Evolutionary conservation across 1,140 invertebrate genomes (phyloP), one percentile per base, ranked within the genome.

Genomic region (Orchesella cincta): DNA sequence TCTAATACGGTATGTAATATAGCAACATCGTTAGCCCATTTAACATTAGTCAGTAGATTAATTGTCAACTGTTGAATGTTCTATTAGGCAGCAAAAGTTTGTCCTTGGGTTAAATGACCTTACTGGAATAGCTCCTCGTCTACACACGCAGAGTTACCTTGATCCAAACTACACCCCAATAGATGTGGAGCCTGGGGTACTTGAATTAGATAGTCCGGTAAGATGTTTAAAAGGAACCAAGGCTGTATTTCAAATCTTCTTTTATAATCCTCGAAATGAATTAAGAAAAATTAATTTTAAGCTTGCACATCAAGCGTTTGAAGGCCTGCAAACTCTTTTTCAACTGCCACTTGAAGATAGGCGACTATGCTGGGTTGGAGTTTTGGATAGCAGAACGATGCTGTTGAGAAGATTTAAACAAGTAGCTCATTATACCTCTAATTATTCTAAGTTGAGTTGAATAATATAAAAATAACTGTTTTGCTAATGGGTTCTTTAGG

Each of bases 321-420:
- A 29, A 31, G 23, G 62, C 29, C 8, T 67, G 62, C 2, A 33
- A 12, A 67, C 3, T 8, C 29, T 67, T 29, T 31, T 67, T 8
- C 3, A 29, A 1, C 1, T 67, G n/a, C 29, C 29, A 5, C 26
- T 12, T 8, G 31, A 67, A 12, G 62, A 67, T 29, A 29, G 62
- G 31, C 29, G n/a, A 14, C 33, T 67, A 23, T 67, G 62, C n/a
- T 67, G 62, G 62, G 62, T 67, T 8, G 62, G 62, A 31, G 62
- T 67, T 8, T 29, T 67, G 3, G 31, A 67, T 31, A 67, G 62
- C 31, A 29, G 31, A 33, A 67, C 62, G n/a, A 31, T 67, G 12
- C 62, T 67, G 1, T 33, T 31, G 31, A 29, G 62, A 33, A 67
- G 62, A 31, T 67, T 12, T 23, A 67, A 67, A 67, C 29, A 8